Percentiles rank a stretch among this genome's conserved stretches.
phyloP scores from a whole-genome alignment of 2,888 invertebrate species.

The Iphiclides podalirius region DNA sequence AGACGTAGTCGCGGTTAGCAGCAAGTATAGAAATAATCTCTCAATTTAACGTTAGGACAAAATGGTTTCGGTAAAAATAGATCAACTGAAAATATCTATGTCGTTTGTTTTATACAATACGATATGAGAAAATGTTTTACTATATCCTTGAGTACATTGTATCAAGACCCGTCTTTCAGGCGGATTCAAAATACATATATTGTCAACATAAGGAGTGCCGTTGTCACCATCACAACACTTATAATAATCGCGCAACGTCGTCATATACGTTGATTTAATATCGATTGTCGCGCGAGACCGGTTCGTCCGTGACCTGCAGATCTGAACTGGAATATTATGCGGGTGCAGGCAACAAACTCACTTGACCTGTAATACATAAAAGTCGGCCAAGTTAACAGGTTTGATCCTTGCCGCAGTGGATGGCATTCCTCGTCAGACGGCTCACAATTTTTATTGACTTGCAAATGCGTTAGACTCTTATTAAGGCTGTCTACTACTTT shows the following conservation, averaged over 20 bases:
- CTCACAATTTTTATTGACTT: conserved; percentile 33
- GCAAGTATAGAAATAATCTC: too few species aligned
- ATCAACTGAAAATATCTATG: too few species aligned
- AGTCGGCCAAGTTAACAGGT: conserved; percentile 59
- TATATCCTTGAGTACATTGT: too few species aligned
- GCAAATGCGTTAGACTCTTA: conserved; percentile 22
- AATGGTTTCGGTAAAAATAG: too few species aligned
- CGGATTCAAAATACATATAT: conserved; percentile 29
- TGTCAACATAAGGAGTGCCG: conserved; percentile 22
- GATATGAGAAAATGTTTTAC: too few species aligned
- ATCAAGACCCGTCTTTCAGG: too few species aligned
- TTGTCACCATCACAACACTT: conserved; percentile 31
- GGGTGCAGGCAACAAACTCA: conserved; percentile 57
- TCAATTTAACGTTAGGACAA: too few species aligned
- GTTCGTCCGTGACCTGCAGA: conserved; percentile 46
- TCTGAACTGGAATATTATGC: conserved; percentile 62
- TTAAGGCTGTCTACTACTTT: conserved; percentile 1
- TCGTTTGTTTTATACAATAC: too few species aligned
- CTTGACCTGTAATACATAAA: conserved; percentile 65
- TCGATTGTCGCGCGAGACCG: conserved; percentile 60
- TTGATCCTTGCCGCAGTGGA: conserved; percentile 52
- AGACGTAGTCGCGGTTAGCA: too few species aligned
- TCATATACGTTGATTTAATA: conserved; percentile 56
- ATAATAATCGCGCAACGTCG: conserved; percentile 37
- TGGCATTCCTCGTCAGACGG: conserved; percentile 46